A percentile compares a stretch with the other conserved stretches of the same genome.
Evolutionary conservation across 2,888 invertebrate genomes (phyloP).

Genomic region (Neoascia interrupta): DNA sequence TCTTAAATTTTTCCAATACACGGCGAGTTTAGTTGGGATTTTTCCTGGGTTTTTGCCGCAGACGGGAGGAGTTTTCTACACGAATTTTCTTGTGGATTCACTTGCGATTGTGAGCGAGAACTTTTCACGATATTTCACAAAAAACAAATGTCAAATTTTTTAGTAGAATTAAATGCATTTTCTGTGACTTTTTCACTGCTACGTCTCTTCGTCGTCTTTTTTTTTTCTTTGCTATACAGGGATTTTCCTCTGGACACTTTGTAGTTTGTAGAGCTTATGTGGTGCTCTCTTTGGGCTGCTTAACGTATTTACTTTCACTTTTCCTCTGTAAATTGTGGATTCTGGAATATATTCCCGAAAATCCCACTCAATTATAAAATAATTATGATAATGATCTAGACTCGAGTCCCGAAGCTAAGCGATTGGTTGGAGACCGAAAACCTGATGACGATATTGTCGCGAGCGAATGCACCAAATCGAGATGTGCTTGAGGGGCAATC

Average conservation of each 20-base stretch:
- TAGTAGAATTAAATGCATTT: conserved; percentile 64
- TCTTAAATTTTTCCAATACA: too few species aligned
- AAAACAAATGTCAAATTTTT: conserved; percentile 66
- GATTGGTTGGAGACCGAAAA: too few species aligned
- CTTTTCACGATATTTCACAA: conserved; percentile 56
- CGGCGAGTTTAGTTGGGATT: too few species aligned
- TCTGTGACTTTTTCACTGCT: conserved; percentile 24
- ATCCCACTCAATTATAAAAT: too few species aligned
- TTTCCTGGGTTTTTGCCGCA: not conserved
- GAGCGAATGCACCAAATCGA: too few species aligned
- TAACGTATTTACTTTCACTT: conserved; percentile 47
- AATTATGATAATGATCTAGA: too few species aligned
- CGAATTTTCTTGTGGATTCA: conserved; percentile 17
- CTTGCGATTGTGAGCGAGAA: conserved; percentile 5
- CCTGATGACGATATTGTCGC: too few species aligned
- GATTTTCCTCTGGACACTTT: too few species aligned
- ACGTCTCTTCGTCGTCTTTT: conserved; percentile 28
- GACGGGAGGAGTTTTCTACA: not conserved
- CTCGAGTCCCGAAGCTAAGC: too few species aligned
- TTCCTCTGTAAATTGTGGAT: conserved; percentile 10
- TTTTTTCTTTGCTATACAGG: conserved; percentile 58
- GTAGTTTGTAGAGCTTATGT: conserved; percentile 9
- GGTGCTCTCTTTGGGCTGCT: conserved; percentile 45
- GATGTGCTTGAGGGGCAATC: conserved; percentile 26
- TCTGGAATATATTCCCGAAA: too few species aligned